Base-by-base conservation (phyloP, 2,797 vertebrate species). In the Gymnoscopelus microlampas region DNA sequence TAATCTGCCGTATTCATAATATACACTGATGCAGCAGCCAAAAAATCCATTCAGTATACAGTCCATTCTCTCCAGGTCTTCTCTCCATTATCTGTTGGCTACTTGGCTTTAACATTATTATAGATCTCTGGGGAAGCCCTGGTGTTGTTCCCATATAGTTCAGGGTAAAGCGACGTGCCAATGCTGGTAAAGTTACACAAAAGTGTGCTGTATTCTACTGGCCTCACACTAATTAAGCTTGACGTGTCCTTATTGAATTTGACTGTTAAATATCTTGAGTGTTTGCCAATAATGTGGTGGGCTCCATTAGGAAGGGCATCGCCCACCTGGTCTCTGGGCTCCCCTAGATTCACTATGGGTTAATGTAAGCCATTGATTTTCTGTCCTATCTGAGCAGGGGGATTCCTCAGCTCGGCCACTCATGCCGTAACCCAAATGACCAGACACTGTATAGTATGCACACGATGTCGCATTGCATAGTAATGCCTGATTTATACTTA, bases 361-460 rank as follows among this genome's bases (percentile, higher is more conserved):
- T 86, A 87, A 84, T 80, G 68, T 74, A 62, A 75, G 69, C 61
- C 74, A 89, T 87, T 85, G 88, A 90, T 91, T 88, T 88, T 64
- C 73, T 82, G 81, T 81, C 83, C 84, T 49, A 70, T 82, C 78
- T 76, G 75, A 82, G 71, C 81, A n/a, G n/a, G 47, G 73, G 80
- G 81, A 85, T 77, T 64, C 60, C 66, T 23, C 50, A 59, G 53
- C 69, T 82, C 74, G 66, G 2, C 56, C 73, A 50, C 49, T 2
- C 2, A 53, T 23, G 53, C 68, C 66, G 32, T 67, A 68, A 64
- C 62, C 60, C 58, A 76, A 83, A 83, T 53, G 60, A 74, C 66
- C 77, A 68, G 32, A 74, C 14, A 57, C 47, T 23, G 72, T 63
- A 51, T 55, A 32, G 19, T 19, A 19, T 19, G 19, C 48, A 9